Evolutionary conservation across 2,797 vertebrate genomes (phyloP), one percentile per base, ranked within the genome.

Genomic region (Chrosomus eos): DNA sequence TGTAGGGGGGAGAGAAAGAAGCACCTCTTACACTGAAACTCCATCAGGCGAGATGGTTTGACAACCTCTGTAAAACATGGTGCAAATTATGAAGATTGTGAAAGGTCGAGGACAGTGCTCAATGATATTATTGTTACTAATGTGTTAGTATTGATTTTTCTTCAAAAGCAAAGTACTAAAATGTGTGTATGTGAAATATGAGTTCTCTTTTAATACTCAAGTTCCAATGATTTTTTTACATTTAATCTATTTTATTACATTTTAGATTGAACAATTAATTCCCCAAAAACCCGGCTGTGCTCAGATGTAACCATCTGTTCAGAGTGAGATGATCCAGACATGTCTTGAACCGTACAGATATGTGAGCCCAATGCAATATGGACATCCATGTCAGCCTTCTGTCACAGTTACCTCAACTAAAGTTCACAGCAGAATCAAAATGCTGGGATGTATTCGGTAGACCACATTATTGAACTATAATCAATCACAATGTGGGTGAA

Each of bases 221-320:
- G 36, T 53, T 18, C 7, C 23, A 14, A 40, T 68, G 43, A 83
- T 75, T 74, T 90, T 48, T 81, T 80, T 71, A 91, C 86, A 62
- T 90, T 28, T 67, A 43, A 73, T 74, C 71, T 21, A 28, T 84
- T 84, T 70, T 18, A 74, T 75, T 74, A n/a, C 4, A 26, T 75
- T 51, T 74, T 9, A 74, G 28, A 74, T 26, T 28, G n/a, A 38
- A 88, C 64, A 86, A 31, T 77, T 45, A 87, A 88, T 76, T 70
- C 81, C 83, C 83, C 21, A 67, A 82, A 91, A 91, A 86, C 31
- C 85, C 31, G 66, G 81, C 86, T 31, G 58, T 77, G 85, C 87
- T 79, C 87, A 90, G 21, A 88, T 85, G 1, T 21, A 88, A 87
- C 92, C 91, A 93, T 93, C 92, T 94, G 92, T 85, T 92, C 86